Conservation (phyloP, 2,797 vertebrate genomes). For the Chiroxiphia lanceolata region DNA sequence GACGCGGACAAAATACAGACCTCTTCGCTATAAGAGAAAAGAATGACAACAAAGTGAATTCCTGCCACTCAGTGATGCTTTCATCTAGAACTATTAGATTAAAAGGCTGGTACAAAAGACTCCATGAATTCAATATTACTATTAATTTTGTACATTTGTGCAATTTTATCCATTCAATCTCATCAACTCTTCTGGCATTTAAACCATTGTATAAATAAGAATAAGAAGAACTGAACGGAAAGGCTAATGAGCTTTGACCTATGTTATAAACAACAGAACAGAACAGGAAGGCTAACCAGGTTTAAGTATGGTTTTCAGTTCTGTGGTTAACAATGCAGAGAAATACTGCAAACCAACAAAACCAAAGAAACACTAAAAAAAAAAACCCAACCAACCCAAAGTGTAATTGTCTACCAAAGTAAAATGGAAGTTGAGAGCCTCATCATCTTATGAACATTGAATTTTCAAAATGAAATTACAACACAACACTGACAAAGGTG, state of each 20-base stretch:
- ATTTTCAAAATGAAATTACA: slow-evolving; percentile 14
- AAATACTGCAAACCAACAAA: background rate
- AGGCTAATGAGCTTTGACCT: background rate
- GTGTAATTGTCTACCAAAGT: background rate
- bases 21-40: slow-evolving; percentile 87
- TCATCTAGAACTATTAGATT: background rate
- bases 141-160: background rate
- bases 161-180: background rate
- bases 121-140: background rate
- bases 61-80: background rate
- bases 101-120: background rate
- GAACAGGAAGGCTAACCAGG: background rate
- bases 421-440: background rate
- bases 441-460: background rate
- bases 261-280: background rate
- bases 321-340: background rate
- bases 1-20: slow-evolving; percentile 98
- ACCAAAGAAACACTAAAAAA: background rate
- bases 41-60: slow-evolving; percentile 44
- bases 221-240: background rate
- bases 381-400: background rate
- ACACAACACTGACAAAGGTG: background rate
- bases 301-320: background rate
- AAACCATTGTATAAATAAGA: background rate
- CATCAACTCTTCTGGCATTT: background rate